phyloP scores from a whole-genome alignment of 2,797 vertebrate species.

The Alca torda region DNA sequence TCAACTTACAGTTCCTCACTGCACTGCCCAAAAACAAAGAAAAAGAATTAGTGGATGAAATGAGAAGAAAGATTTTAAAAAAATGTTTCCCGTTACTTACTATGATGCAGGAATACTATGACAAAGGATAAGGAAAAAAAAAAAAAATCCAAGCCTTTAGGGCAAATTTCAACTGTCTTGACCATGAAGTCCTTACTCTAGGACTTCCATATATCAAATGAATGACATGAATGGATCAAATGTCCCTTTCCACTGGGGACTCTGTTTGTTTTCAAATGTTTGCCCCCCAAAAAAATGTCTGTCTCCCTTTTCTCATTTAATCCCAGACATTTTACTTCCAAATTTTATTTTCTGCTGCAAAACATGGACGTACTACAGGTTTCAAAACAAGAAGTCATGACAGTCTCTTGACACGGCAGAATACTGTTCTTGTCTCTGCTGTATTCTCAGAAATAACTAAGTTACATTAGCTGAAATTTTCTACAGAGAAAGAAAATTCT shows the following conservation, averaged over 20 bases:
- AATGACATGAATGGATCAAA: not conserved
- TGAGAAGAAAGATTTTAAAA: not conserved
- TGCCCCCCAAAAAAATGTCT: rapidly evolving
- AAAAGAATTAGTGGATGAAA: not conserved
- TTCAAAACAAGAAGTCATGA: not conserved
- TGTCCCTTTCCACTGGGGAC: not conserved
- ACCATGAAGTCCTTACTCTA: not conserved
- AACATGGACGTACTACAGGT: not conserved
- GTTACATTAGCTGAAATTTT: not conserved
- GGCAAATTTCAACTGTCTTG: not conserved
- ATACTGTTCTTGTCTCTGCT: not conserved
- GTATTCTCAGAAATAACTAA: not conserved
- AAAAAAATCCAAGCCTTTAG: not conserved
- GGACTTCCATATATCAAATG: not conserved
- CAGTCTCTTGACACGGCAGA: not conserved
- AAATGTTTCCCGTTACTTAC: not conserved
- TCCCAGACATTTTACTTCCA: not conserved
- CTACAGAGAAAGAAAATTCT: not conserved
- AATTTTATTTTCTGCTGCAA: not conserved
- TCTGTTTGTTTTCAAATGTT: not conserved
- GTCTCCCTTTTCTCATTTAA: not conserved
- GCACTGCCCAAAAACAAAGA: not conserved
- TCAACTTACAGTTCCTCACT: not conserved
- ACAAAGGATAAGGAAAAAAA: not conserved
- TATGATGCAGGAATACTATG: not conserved